Conservation (phyloP, 2,113 vertebrate genomes). For the Apteryx mantelli region DNA sequence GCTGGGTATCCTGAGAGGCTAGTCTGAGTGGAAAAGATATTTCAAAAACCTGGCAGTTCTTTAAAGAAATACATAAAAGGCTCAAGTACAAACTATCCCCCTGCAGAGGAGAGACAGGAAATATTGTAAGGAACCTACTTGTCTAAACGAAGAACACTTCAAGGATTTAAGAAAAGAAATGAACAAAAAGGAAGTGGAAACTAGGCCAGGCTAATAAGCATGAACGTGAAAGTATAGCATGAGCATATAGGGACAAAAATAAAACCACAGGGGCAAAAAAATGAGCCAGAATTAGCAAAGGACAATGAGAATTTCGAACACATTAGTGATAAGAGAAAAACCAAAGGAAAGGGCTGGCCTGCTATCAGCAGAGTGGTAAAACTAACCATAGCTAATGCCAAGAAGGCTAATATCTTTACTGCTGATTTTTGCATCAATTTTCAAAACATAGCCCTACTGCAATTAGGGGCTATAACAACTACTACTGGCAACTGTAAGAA, state of each 20-base stretch:
- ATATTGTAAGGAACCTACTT: neutral
- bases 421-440: neutral
- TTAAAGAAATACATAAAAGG: conserved; percentile 4
- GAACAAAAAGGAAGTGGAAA: conserved; percentile 19
- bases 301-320: conserved; percentile 4
- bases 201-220: conserved; percentile 27
- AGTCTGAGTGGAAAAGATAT: neutral
- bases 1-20: neutral
- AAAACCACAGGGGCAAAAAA: neutral
- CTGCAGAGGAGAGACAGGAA: conserved; percentile 22
- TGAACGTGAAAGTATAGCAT: conserved; percentile 10
- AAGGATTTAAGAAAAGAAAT: conserved; percentile 16
- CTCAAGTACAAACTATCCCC: neutral
- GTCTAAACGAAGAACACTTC: conserved; percentile 24
- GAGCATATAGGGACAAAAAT: neutral
- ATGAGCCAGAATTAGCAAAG: neutral
- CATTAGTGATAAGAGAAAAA: neutral
- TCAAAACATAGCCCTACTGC: neutral
- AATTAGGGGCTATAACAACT: neutral
- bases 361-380: neutral
- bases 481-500: neutral
- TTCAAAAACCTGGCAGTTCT: neutral
- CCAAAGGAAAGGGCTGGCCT: neutral
- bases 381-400: neutral
- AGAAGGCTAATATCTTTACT: neutral